A percentile compares a stretch with the other conserved stretches of the same genome.
Conservation (phyloP, 2,888 invertebrate species). For the Neocrepidodera transversa region DNA sequence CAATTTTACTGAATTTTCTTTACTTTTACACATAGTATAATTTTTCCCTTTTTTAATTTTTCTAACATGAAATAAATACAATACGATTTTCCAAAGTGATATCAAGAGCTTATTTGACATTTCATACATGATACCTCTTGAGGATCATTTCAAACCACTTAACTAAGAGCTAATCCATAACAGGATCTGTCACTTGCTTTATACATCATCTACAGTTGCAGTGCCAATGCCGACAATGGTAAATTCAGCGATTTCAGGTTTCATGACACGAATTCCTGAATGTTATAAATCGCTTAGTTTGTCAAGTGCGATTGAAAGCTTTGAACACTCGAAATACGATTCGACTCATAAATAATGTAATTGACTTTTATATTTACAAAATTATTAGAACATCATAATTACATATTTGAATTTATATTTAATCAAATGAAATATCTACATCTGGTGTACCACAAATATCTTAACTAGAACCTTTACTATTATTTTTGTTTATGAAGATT, state of each 20-base stretch:
- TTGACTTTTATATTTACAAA: neutral
- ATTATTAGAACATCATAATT: neutral
- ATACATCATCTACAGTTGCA: conserved; percentile 8
- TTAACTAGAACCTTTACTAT: too few species aligned
- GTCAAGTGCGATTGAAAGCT: conserved; percentile 28
- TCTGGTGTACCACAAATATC: too few species aligned
- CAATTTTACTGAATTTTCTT: too few species aligned
- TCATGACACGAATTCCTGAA: conserved; percentile 30
- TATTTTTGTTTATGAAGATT: too few species aligned
- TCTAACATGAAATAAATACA: too few species aligned
- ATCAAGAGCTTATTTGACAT: neutral
- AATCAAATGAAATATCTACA: too few species aligned
- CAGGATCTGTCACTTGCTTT: conserved; percentile 3
- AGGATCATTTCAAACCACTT: conserved; percentile 11
- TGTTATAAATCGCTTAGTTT: conserved; percentile 31
- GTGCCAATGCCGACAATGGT: neutral
- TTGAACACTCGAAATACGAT: conserved; percentile 14
- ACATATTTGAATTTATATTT: neutral
- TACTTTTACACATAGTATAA: too few species aligned
- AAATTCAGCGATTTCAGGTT: conserved; percentile 14
- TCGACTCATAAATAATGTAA: neutral
- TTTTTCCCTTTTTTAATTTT: too few species aligned
- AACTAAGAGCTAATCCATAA: conserved; percentile 17
- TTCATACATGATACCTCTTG: conserved; percentile 8
- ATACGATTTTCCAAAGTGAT: too few species aligned